Conservation (phyloP, 2,113 vertebrate species). For the Corydoras sp. region DNA sequence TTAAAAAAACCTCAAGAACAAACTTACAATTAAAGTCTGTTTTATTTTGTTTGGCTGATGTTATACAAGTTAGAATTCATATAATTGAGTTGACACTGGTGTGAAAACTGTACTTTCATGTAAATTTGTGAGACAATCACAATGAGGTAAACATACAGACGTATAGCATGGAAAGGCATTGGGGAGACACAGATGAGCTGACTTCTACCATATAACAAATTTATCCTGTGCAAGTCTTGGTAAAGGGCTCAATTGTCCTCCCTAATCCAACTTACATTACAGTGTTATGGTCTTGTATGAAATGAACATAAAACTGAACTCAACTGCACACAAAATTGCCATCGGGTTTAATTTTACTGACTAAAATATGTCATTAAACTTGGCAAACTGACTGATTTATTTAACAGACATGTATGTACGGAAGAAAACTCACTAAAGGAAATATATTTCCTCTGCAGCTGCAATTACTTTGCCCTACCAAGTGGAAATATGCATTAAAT, state of each 20-base stretch:
- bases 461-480: background rate
- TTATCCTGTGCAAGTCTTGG: constrained; percentile 26
- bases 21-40: constrained; percentile 18
- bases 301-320: constrained; percentile 23
- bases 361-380: constrained; percentile 4
- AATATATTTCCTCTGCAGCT: constrained; percentile 3
- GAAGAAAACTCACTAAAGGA: background rate
- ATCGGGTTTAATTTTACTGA: constrained; percentile 13
- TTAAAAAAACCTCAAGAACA: background rate
- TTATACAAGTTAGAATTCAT: constrained; percentile 20
- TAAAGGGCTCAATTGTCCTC: constrained; percentile 26
- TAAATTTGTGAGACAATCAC: constrained; percentile 11
- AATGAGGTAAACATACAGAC: constrained; percentile 30
- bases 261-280: constrained; percentile 23
- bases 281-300: constrained; percentile 34
- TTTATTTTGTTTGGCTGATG: constrained; percentile 32
- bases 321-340: constrained; percentile 15
- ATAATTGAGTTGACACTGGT: constrained; percentile 13
- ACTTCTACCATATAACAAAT: constrained; percentile 28
- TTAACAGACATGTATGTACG: background rate
- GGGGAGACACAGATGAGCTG: constrained; percentile 18
- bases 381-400: background rate
- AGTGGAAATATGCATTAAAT: too few species aligned
- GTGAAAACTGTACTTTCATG: constrained; percentile 12
- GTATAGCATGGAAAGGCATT: constrained; percentile 17